phyloP scores from a whole-genome alignment of 2,113 vertebrate genomes.

The Grammomys dolichurus region DNA sequence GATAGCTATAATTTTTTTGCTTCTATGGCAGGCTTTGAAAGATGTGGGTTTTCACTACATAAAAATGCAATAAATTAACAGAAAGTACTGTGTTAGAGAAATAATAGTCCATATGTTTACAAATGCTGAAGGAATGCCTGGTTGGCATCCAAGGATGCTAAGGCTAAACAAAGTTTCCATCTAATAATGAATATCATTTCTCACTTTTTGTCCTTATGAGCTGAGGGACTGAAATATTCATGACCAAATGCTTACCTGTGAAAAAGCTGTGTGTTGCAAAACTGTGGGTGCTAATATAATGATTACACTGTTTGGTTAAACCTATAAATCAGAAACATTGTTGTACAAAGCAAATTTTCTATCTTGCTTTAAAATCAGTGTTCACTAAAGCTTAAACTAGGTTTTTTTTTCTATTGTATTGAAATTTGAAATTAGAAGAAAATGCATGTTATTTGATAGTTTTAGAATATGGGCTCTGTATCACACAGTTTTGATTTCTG shows the following conservation, averaged over 20 bases:
- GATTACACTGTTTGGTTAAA: conserved; percentile 42
- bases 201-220: conserved; percentile 51
- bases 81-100: conserved; percentile 66
- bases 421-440: neutral
- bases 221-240: conserved; percentile 67
- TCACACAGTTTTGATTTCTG: neutral
- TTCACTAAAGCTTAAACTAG: neutral
- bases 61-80: conserved; percentile 79
- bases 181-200: conserved; percentile 62
- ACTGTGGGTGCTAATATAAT: conserved; percentile 57
- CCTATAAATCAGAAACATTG: conserved; percentile 57
- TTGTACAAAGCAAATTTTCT: conserved; percentile 28
- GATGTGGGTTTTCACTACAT: conserved; percentile 71
- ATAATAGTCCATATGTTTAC: conserved; percentile 77
- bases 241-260: conserved; percentile 67
- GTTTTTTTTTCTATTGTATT: conserved; percentile 6
- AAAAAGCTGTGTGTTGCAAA: conserved; percentile 55
- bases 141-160: conserved; percentile 60
- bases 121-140: conserved; percentile 58
- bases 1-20: too few species aligned
- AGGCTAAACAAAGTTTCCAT: conserved; percentile 59
- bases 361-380: conserved; percentile 43
- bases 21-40: conserved; percentile 60
- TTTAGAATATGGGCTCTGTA: neutral
- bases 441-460: neutral